Evolutionary conservation across 1,140 invertebrate genomes (phyloP).

Genomic region (Apis cerana): DNA sequence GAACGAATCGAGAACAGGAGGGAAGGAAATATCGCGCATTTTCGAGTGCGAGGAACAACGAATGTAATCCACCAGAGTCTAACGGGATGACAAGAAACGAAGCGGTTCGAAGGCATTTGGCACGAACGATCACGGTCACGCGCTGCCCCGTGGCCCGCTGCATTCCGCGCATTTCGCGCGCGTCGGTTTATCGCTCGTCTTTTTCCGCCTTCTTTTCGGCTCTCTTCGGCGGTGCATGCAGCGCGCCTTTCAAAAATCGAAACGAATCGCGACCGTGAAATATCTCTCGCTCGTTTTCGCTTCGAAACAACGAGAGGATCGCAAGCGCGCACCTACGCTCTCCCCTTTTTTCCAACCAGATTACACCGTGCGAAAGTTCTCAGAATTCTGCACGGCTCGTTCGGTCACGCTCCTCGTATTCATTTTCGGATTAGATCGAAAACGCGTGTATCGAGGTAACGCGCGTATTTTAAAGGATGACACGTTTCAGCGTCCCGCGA

Average conservation of each 20-base stretch:
- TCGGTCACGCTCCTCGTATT: neutral
- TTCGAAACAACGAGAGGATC: neutral
- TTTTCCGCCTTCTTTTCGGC: neutral
- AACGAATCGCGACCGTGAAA: neutral
- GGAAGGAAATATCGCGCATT: neutral
- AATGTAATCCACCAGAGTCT: neutral
- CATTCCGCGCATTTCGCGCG: conserved; percentile 70
- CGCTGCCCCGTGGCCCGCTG: conserved; percentile 46
- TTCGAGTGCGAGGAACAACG: no score
- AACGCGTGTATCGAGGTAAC: neutral
- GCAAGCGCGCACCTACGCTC: neutral
- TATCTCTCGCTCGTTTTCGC: neutral
- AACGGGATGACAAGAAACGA: neutral
- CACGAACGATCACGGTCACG: neutral
- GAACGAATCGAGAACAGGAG: neutral
- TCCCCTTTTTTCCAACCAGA: neutral
- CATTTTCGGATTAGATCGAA: no score
- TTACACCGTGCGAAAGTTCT: conserved; percentile 34
- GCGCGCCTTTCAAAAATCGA: neutral
- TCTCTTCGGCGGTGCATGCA: neutral
- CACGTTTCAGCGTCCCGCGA: neutral
- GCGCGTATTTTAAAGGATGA: fast-evolving
- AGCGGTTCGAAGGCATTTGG: conserved; percentile 58
- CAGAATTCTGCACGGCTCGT: conserved; percentile 20
- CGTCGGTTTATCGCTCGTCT: conserved; percentile 59